Percentiles rank a stretch among this genome's conserved stretches.
Evolutionary conservation across 35 echinoderm and acorn worm genomes (phyloP).

Genomic region (Lytechinus pictus): DNA sequence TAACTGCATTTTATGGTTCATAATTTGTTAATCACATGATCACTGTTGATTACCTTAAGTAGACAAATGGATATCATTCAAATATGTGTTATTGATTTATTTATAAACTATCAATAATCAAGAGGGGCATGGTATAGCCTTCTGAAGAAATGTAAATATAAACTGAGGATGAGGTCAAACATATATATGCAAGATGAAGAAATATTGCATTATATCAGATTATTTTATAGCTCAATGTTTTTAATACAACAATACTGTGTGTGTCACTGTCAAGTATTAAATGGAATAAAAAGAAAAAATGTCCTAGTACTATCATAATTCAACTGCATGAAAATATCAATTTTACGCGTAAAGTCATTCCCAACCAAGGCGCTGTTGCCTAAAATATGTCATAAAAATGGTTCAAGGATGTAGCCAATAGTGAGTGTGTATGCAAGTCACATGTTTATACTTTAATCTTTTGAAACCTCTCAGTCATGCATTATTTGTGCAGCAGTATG

Average conservation of each 20-base stretch:
- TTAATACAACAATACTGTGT: background rate
- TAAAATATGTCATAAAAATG: no score
- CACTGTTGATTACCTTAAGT: background rate
- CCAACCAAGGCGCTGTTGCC: no score
- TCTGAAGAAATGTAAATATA: no score
- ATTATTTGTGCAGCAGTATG: no score
- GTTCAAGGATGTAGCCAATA: no score
- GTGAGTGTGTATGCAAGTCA: no score
- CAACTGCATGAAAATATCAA: background rate
- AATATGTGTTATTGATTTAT: background rate
- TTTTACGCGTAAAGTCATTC: no score
- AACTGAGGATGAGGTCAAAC: background rate
- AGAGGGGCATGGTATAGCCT: no score
- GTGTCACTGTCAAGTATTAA: background rate
- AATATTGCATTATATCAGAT: background rate
- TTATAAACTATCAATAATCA: no score
- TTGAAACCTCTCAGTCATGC: no score
- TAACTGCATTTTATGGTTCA: background rate
- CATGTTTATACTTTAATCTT: no score
- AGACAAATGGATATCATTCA: background rate
- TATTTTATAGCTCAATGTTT: background rate
- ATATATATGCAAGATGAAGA: no score
- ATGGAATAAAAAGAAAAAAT: background rate
- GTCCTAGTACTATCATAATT: background rate
- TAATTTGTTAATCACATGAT: background rate